Percentiles rank a stretch among this genome's conserved stretches.
These are phyloP conservation scores for Odocoileus virginianus DNA, from an alignment of 2,113 vertebrate species.

Conservation along the genomic window DNA sequence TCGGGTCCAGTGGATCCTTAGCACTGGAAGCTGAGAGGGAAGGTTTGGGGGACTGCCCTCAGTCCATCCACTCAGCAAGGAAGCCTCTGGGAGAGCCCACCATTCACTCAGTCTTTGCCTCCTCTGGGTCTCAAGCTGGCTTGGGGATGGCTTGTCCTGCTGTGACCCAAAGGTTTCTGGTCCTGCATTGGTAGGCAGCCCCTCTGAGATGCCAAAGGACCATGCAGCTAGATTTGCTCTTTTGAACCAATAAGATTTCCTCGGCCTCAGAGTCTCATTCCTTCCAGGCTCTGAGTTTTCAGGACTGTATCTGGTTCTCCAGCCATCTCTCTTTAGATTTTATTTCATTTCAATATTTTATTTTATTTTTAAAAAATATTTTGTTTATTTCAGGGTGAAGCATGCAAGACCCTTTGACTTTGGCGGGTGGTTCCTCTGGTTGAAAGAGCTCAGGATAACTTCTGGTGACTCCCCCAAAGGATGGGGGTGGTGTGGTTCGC, in stretches of 20 bases:
- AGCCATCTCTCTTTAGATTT: background rate
- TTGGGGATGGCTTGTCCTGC: too few relatives aligned
- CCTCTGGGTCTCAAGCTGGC: background rate
- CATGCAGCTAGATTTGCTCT: background rate
- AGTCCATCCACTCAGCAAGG: accelerated
- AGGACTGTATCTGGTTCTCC: background rate
- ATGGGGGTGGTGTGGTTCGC: too few relatives aligned
- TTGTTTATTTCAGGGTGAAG: too few relatives aligned
- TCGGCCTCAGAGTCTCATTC: background rate
- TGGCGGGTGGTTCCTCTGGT: background rate
- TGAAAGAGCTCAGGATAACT: background rate
- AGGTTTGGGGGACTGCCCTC: background rate
- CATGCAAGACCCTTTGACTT: background rate
- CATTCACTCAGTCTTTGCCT: accelerated
- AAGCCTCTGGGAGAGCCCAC: background rate
- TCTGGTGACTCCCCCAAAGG: background rate
- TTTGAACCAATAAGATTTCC: background rate
- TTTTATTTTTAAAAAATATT: background rate
- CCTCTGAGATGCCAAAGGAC: background rate
- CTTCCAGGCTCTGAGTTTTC: background rate
- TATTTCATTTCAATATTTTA: background rate
- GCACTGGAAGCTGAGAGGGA: background rate
- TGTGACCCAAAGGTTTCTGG: background rate
- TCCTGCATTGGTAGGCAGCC: background rate
- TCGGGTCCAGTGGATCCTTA: background rate